Evolutionary conservation across 2,888 invertebrate species (phyloP), one percentile per base, ranked within the genome.

Genomic region (Mactromeris polynyma): DNA sequence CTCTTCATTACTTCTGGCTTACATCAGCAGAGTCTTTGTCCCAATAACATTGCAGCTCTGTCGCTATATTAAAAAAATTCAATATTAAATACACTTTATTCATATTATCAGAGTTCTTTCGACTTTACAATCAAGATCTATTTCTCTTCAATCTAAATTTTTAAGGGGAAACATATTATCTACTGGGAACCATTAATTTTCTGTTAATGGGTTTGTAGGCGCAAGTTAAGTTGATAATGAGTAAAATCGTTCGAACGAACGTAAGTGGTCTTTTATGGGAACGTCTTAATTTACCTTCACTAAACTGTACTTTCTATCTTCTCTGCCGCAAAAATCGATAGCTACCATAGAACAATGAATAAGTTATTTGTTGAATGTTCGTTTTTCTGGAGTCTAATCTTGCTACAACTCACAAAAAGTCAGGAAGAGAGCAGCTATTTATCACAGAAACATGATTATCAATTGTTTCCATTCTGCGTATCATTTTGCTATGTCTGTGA

Each of bases 341-440:
- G n/a, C 19, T 42, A 78, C 69, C 82, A 69, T 89, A 87, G 87
- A 83, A 78, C 85, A 87, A 87, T 89, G 87, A 89, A 87, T 89
- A 89, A 89, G 87, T 89, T 87, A 89, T 89, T 85, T 87, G 85
- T 81, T 81, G 73, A 36, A 77, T 85, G 83, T 82, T 79, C 79
- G 64, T 58, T 87, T 36, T 36, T 73, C 33, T 33, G 31, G 33
- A 31, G 31, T 33, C 69, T 69, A 31, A 69, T 69, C 73, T 33
- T 17, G 36, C 33, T 73, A 14, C 11, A 14, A 17, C 73, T 36
- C 42, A n/a, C 38, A 42, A 79, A 46, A 42, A 79, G 46, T 42
- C 42, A 26, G 36, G 42, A 79, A 79, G 42, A 79, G 79, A 21
- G 26, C 42, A 79, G 79, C 42, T 31, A 79, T 79, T 79, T 79